phyloP scores from a whole-genome alignment of 2,888 invertebrate genomes.

The Craniophora ligustri region DNA sequence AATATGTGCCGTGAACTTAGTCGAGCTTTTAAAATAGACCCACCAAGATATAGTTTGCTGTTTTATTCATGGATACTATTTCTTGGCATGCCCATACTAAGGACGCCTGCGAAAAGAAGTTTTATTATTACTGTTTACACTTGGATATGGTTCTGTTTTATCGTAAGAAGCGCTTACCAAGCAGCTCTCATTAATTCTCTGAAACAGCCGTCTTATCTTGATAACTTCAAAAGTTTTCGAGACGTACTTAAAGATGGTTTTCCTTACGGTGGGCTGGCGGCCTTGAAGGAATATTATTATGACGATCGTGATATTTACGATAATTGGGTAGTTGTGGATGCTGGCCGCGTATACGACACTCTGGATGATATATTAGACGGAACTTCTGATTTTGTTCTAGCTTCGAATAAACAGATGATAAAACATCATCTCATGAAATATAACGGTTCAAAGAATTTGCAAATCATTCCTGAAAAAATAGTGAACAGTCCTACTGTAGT shows the following conservation, averaged over 20 bases:
- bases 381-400: conserved; percentile 66
- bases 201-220: conserved; percentile 60
- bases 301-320: conserved; percentile 63
- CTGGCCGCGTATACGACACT: conserved; percentile 39
- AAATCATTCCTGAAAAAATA: conserved; percentile 72
- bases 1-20: conserved; percentile 54
- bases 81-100: conserved; percentile 66
- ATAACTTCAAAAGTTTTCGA: conserved; percentile 55
- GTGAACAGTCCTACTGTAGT: conserved; percentile 71
- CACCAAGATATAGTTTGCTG: conserved; percentile 63
- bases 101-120: conserved; percentile 58
- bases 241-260: conserved; percentile 53
- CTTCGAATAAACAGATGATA: conserved; percentile 64
- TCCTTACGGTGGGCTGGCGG: conserved; percentile 64
- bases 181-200: conserved; percentile 66
- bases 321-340: conserved; percentile 61
- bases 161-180: conserved; percentile 72
- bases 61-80: conserved; percentile 72
- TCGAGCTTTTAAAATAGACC: conserved; percentile 53
- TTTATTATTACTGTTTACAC: conserved; percentile 59
- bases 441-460: conserved; percentile 61
- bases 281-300: conserved; percentile 66
- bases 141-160: conserved; percentile 72
- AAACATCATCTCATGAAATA: conserved; percentile 58
- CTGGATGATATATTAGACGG: conserved; percentile 63